Evolutionary conservation across 2,113 vertebrate species (phyloP).

Genomic region (Microtus montanus): DNA sequence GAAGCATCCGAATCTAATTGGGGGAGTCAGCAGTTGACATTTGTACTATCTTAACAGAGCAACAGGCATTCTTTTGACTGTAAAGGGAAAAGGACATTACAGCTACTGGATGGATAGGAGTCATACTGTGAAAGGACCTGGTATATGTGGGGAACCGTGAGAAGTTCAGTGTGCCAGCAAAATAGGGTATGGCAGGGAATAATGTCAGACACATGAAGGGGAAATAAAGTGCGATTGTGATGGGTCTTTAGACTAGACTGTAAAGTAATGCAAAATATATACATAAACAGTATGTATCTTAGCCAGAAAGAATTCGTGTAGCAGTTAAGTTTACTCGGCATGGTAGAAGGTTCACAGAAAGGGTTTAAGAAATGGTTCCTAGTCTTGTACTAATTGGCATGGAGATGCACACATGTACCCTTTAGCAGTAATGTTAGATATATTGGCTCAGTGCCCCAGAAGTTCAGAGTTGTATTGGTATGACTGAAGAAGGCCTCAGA

Average conservation of each 20-base stretch:
- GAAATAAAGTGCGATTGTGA: conserved; percentile 17
- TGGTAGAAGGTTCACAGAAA: conserved; percentile 41
- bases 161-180: conserved; percentile 37
- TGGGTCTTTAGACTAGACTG: conserved; percentile 43
- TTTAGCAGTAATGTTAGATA: conserved; percentile 8
- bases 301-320: conserved; percentile 47
- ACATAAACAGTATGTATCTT: conserved; percentile 36
- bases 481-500: conserved; percentile 53
- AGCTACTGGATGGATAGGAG: conserved; percentile 3
- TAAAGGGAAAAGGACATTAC: conserved; percentile 1
- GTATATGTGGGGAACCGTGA: conserved; percentile 47
- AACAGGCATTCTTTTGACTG: conserved; percentile 31
- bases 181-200: neutral
- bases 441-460: neutral
- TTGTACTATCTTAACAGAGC: conserved; percentile 44
- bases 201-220: conserved; percentile 6
- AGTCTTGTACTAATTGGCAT: conserved; percentile 30
- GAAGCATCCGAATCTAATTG: conserved; percentile 42
- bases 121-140: conserved; percentile 18
- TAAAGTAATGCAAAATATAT: conserved; percentile 38
- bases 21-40: conserved; percentile 57
- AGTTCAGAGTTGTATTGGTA: conserved; percentile 49
- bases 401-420: neutral
- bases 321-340: conserved; percentile 25
- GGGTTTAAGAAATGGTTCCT: conserved; percentile 52